Evolutionary conservation across 2,888 invertebrate genomes (phyloP).

Genomic region (Plebejus melissa): DNA sequence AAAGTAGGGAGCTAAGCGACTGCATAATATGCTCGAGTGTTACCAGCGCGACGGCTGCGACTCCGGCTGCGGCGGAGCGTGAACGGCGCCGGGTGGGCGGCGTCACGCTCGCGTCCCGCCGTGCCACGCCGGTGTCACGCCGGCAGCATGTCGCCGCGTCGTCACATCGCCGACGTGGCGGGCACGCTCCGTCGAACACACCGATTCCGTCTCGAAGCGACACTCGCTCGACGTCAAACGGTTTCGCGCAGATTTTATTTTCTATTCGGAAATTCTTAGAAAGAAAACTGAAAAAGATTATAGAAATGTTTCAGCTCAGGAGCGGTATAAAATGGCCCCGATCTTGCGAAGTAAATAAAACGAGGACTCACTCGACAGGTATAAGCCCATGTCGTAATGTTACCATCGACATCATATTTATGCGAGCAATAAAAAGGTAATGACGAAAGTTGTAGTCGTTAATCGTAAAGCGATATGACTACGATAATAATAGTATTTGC

Average conservation of each 20-base stretch:
- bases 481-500: not conserved
- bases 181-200: constrained; percentile 14
- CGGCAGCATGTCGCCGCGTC: not conserved
- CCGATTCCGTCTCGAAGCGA: constrained; percentile 21
- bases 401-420: not conserved
- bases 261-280: constrained; percentile 1
- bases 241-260: constrained; percentile 4
- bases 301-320: not conserved
- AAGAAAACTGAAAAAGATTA: not conserved
- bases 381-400: not conserved
- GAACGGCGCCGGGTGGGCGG: constrained; percentile 12
- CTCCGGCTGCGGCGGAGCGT: constrained; percentile 17
- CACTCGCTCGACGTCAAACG: constrained; percentile 14
- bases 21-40: constrained; percentile 23
- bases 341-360: not conserved
- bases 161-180: constrained; percentile 15
- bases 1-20: constrained; percentile 21
- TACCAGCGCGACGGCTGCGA: constrained; percentile 4
- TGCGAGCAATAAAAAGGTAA: not conserved
- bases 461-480: not conserved
- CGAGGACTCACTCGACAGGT: not conserved
- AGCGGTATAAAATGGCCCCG: not conserved
- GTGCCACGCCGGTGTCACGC: constrained; percentile 17
- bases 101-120: constrained; percentile 21
- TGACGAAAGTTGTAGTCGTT: not conserved